Percentiles rank a stretch among this genome's conserved stretches.
These are phyloP conservation scores for Rhagophthalmus giganteus DNA, from an alignment of 2,888 invertebrate species.

Conservation along the genomic window DNA sequence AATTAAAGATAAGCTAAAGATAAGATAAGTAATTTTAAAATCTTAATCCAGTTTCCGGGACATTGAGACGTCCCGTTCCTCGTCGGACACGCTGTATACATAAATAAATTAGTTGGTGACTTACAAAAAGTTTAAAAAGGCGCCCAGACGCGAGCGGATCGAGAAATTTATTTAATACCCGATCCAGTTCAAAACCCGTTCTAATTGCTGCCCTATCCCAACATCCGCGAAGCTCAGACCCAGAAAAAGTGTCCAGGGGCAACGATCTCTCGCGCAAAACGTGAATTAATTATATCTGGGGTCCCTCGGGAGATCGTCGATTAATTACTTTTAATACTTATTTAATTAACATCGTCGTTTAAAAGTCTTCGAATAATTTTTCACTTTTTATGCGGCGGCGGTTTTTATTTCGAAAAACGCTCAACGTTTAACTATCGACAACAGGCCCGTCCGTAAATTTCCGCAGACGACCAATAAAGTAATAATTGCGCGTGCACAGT, in stretches of 20 bases:
- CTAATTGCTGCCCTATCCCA: conserved; percentile 44
- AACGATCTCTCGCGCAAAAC: conserved; percentile 13
- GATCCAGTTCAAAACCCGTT: conserved; percentile 39
- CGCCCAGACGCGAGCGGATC: conserved; percentile 18
- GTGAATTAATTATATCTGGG: conserved; percentile 15
- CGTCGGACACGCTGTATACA: no score
- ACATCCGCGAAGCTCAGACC: conserved; percentile 22
- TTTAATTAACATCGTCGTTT: no score
- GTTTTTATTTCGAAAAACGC: no score
- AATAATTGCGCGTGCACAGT: conserved; percentile 3
- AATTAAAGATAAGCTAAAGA: no score
- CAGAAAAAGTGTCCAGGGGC: conserved; percentile 16
- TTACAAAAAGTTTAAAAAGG: conserved; percentile 11
- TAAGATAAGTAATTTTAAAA: no score
- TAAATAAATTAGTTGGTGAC: conserved; percentile 6
- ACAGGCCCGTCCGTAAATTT: neutral
- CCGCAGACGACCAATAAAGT: neutral
- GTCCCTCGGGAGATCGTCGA: conserved; percentile 18
- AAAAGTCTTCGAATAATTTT: no score
- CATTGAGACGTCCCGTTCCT: no score
- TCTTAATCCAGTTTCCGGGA: no score
- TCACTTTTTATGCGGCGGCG: no score
- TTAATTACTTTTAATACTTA: no score
- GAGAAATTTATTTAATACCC: conserved; percentile 30
- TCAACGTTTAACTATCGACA: no score